Conservation (phyloP, 64 coral and sea anemone species). For the Montipora cactus region DNA sequence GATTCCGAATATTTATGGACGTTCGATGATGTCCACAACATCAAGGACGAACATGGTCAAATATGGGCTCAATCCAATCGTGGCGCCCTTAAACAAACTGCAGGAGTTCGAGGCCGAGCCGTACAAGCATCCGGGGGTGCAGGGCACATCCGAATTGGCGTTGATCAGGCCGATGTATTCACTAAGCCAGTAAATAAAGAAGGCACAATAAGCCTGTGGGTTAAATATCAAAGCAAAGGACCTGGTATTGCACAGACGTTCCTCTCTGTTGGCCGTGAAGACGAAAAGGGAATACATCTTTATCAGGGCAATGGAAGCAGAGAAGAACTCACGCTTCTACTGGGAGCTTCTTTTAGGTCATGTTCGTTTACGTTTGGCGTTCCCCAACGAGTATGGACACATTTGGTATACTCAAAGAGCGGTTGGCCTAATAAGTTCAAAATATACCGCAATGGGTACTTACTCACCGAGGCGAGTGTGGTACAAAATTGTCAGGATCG, state of each 20-base stretch:
- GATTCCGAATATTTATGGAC: slow-evolving; percentile 11
- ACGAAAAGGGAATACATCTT: background rate
- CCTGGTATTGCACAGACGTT: background rate
- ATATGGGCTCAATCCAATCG: background rate
- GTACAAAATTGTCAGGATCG: background rate
- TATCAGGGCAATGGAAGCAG: background rate
- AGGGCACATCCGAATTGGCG: background rate
- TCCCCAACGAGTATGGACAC: slow-evolving; percentile 32
- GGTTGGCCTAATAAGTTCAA: background rate
- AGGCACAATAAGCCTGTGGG: background rate
- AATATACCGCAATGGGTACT: background rate
- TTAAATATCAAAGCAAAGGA: background rate
- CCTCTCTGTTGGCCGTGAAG: background rate
- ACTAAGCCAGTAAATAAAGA: background rate
- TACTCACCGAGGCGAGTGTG: background rate
- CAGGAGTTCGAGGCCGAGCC: background rate
- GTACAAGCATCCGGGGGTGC: background rate
- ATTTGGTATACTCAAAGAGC: slow-evolving; percentile 12
- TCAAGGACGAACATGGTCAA: background rate
- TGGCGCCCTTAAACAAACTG: background rate
- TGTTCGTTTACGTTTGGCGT: background rate
- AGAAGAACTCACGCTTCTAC: background rate
- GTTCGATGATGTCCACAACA: background rate
- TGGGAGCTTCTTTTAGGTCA: background rate
- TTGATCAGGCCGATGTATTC: background rate